A percentile compares a stretch with the other conserved stretches of the same genome.
phyloP scores from a whole-genome alignment of 2,113 vertebrate genomes.

The Chaetodon auriga region DNA sequence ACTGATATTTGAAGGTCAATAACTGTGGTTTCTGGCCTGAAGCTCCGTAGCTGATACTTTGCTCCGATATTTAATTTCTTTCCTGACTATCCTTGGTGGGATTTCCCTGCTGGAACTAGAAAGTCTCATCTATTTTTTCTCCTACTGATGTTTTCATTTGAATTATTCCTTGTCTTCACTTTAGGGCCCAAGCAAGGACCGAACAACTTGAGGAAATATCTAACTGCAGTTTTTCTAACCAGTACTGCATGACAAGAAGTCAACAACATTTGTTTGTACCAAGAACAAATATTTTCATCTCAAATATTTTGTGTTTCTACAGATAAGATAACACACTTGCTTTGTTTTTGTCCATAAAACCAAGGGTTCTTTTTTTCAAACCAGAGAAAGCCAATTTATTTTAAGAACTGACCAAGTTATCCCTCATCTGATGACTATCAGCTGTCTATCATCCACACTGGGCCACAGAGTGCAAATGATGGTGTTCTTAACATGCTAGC shows the following conservation, averaged over 20 bases:
- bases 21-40: conserved; percentile 6
- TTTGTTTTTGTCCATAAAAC: background rate
- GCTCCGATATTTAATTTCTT: background rate
- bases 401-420: background rate
- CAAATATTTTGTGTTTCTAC: background rate
- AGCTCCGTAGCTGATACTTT: conserved; percentile 9
- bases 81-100: background rate
- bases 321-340: background rate
- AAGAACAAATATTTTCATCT: background rate
- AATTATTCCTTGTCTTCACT: background rate
- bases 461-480: background rate
- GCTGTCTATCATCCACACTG: background rate
- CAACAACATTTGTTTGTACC: background rate
- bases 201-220: background rate
- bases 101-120: background rate
- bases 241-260: too few relatives aligned
- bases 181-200: background rate
- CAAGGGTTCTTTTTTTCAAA: background rate
- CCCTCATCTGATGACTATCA: background rate
- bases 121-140: background rate
- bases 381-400: background rate
- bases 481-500: background rate
- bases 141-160: background rate
- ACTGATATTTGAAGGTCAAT: conserved; percentile 56
- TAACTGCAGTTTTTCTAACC: background rate